Evolutionary conservation across 2,113 vertebrate genomes (phyloP).

Genomic region (Sitta europaea): DNA sequence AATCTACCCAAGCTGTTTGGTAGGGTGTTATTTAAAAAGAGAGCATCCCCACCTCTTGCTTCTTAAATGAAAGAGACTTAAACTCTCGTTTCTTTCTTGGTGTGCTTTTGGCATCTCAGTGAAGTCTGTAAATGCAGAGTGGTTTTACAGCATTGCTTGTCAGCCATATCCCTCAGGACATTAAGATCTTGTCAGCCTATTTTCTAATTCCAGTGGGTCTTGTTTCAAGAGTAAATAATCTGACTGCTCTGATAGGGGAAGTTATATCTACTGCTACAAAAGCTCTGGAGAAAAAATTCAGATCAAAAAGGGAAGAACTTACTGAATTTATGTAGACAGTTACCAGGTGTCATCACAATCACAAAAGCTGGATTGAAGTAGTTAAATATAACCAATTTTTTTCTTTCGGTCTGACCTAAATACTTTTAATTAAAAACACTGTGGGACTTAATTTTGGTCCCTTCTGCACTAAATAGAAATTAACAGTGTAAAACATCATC

Average conservation of each 20-base stretch:
- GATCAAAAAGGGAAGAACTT: background rate
- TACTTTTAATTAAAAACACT: background rate
- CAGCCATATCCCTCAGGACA: background rate
- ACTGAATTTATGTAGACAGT: background rate
- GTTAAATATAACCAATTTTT: background rate
- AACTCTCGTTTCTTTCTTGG: background rate
- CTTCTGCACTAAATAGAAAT: background rate
- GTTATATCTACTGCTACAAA: background rate
- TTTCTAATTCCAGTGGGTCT: background rate
- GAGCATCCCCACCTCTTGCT: background rate
- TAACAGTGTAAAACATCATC: background rate
- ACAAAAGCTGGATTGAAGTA: background rate
- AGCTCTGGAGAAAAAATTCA: background rate
- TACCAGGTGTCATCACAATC: background rate
- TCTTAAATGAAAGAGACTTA: background rate
- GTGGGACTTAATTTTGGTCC: background rate
- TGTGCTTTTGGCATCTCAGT: background rate
- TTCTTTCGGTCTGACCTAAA: background rate
- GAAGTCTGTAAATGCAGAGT: background rate
- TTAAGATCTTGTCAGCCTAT: background rate
- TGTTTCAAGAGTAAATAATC: background rate
- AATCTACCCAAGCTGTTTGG: background rate
- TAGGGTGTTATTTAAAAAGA: background rate
- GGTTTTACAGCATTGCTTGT: background rate
- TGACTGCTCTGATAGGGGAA: background rate